These are phyloP conservation scores for Nibea albiflora DNA, from an alignment of 2,113 vertebrate genomes.

Conservation along the genomic window DNA sequence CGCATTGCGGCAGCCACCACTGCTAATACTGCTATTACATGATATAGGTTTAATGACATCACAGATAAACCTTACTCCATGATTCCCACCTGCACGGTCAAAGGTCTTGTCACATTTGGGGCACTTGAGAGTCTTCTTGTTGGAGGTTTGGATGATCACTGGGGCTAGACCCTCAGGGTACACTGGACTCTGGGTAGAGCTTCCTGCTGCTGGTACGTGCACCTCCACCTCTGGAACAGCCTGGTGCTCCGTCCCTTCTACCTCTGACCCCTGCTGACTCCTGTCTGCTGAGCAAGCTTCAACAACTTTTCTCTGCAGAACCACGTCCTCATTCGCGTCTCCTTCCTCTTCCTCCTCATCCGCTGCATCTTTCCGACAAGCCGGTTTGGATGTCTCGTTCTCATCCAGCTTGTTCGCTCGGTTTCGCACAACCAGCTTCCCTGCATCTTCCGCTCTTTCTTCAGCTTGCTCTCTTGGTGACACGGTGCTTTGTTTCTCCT, in stretches of 20 bases:
- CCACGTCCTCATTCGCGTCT: constrained; percentile 64
- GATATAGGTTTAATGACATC: background rate
- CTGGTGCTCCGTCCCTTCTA: constrained; percentile 77
- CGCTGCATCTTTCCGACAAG: constrained; percentile 73
- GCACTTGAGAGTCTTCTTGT: constrained; percentile 93
- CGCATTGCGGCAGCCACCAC: background rate
- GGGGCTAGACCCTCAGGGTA: constrained; percentile 91
- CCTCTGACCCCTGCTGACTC: constrained; percentile 76
- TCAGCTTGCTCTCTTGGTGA: constrained; percentile 11
- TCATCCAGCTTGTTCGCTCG: background rate
- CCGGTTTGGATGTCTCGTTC: constrained; percentile 70
- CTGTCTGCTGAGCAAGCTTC: constrained; percentile 75
- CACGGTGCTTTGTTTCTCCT: constrained; percentile 11
- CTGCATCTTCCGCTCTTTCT: constrained; percentile 33
- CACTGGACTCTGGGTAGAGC: constrained; percentile 62
- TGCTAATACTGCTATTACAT: background rate
- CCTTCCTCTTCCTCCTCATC: constrained; percentile 74
- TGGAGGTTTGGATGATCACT: constrained; percentile 88
- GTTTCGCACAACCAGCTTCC: background rate
- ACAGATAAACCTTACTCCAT: background rate
- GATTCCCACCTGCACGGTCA: constrained; percentile 93
- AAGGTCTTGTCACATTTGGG: constrained; percentile 97
- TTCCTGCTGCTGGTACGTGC: constrained; percentile 61
- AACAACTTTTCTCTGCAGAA: background rate
- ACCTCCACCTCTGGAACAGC: constrained; percentile 77